phyloP scores from a whole-genome alignment of 2,113 vertebrate species.

The Chloroceryle aenea region DNA sequence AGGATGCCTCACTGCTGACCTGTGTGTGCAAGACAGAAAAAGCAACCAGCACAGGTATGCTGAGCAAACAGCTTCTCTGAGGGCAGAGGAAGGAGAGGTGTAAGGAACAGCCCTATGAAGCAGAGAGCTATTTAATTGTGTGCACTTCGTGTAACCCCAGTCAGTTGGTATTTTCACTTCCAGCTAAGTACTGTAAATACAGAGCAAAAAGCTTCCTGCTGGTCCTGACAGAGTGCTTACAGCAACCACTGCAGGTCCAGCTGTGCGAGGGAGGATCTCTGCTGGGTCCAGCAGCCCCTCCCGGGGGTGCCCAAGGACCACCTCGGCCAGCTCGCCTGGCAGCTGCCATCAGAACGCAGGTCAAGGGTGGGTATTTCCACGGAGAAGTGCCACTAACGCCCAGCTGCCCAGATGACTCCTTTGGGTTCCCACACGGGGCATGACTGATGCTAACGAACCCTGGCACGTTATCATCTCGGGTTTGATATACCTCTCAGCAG shows the following conservation, averaged over 20 bases:
- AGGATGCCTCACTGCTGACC: neutral
- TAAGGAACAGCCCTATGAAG: neutral
- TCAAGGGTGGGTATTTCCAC: neutral
- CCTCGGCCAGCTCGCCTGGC: neutral
- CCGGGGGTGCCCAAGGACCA: rapidly evolving
- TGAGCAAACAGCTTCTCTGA: neutral
- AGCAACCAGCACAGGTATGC: neutral
- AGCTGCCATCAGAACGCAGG: neutral
- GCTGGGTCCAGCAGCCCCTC: neutral
- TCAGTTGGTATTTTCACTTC: neutral
- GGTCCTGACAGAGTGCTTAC: neutral
- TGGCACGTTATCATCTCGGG: neutral
- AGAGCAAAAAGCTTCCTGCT: neutral
- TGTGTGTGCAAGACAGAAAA: neutral
- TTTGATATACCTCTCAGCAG: neutral
- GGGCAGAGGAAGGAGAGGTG: neutral
- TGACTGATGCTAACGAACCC: neutral
- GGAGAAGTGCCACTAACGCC: neutral
- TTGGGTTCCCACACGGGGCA: neutral
- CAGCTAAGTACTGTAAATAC: neutral
- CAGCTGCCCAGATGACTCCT: neutral
- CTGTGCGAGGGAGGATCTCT: neutral
- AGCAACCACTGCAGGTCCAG: neutral
- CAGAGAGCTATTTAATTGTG: neutral
- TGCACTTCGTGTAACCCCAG: neutral